Evolutionary conservation across 2,888 invertebrate species (phyloP), one percentile per base, ranked within the genome.

Genomic region (Tipula vernalis): DNA sequence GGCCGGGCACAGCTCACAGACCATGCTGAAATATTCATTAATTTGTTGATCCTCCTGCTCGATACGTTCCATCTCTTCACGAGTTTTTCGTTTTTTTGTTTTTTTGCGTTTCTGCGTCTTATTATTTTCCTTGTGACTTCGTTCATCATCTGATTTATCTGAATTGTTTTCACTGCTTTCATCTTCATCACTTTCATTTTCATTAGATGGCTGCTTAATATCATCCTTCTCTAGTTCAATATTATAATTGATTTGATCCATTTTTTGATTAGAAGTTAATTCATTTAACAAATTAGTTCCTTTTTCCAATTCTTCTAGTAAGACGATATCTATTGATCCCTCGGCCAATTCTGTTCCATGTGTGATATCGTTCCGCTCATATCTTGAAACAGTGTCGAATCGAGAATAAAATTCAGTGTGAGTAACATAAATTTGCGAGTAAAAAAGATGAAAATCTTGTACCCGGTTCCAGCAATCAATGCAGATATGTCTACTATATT

Each of bases 401-500:
- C 18, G 36, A 5, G 18, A 39, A 44, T 28, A 85, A 4, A 44
- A 10, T 85, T 87, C 28, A 2, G 89, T 88, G 87, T 91, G 91
- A 12, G 90, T 90, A 87, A 90, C 89, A 87, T 90, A 89, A 15
- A 91, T 89, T 18, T 89, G 89, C 36, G 90, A 87, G 87, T 90
- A 91, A 87, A 90, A 91, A 86, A 90, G 89, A 88, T 91, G 90
- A 84, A 91, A 91, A 86, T 90, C 90, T 2, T 89, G 89, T 5
- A 91, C 89, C 87, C 90, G 90, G n/a, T 89, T 88, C 91, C 91
- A 91, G 87, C 91, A 91, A 12, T 87, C 86, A 41, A 89, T 88
- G 86, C 91, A 91, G 3, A 91, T 88, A 12, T 89, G 89, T 10
- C 90, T 91, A n/a, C 91, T 90, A 87, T 91, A 90, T 5, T 88